Percentiles rank a stretch among this genome's conserved stretches.
Conservation (phyloP, 64 coral and sea anemone species). For the Trachythela sp. region DNA sequence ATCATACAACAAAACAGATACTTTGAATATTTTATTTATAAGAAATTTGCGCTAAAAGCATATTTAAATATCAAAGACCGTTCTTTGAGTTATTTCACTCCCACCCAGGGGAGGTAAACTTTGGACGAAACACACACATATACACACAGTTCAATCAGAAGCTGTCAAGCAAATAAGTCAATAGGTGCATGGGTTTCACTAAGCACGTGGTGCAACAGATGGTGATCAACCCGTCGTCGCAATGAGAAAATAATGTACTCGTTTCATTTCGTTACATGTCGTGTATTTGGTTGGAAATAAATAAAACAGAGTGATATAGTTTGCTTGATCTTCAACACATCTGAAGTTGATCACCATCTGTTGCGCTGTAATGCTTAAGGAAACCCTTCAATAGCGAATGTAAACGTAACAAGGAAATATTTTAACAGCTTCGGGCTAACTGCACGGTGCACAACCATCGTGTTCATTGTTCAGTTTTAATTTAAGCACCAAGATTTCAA, state of each 20-base stretch:
- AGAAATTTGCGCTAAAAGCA: conserved; percentile 23
- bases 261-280: too few relatives aligned
- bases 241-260: too few relatives aligned
- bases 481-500: not conserved
- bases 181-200: too few relatives aligned
- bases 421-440: not conserved
- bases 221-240: too few relatives aligned
- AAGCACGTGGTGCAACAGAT: too few relatives aligned
- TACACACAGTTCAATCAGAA: not conserved
- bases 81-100: not conserved
- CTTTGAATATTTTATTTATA: conserved; percentile 20
- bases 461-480: not conserved
- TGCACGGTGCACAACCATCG: not conserved
- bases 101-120: not conserved
- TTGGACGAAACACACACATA: not conserved
- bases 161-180: not conserved
- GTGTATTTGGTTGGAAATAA: too few relatives aligned
- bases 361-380: too few relatives aligned
- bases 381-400: not conserved
- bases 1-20: not conserved
- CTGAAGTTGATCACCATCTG: too few relatives aligned
- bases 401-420: not conserved
- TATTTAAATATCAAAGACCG: conserved; percentile 24
- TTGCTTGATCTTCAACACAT: too few relatives aligned
- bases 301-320: too few relatives aligned